A percentile compares a stretch with the other conserved stretches of the same genome.
Evolutionary conservation across 2,888 invertebrate species (phyloP).

Genomic region (Aphodius granarius): DNA sequence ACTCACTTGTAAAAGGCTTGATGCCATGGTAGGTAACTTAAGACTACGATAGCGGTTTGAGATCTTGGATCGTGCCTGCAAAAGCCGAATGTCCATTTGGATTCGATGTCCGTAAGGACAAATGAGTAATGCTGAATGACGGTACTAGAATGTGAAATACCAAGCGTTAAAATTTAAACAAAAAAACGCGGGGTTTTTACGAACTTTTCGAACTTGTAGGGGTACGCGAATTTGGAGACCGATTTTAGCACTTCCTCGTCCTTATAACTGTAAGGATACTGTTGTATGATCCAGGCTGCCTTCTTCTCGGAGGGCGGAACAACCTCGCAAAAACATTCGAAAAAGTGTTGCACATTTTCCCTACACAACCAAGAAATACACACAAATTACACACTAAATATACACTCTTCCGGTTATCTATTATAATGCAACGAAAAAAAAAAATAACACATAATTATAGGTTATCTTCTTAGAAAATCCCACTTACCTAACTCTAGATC

Average conservation of each 20-base stretch:
- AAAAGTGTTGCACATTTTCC: constrained; percentile 76
- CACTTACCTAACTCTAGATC: constrained; percentile 57
- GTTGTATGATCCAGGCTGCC: constrained; percentile 74
- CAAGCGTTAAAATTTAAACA: constrained; percentile 10
- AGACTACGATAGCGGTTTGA: constrained; percentile 79
- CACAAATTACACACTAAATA: background rate
- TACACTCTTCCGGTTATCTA: background rate
- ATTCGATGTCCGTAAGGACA: constrained; percentile 91
- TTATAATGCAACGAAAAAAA: background rate
- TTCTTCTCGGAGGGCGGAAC: constrained; percentile 69
- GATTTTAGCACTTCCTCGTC: constrained; percentile 84
- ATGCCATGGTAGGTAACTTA: constrained; percentile 95
- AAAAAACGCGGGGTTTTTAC: constrained; percentile 43
- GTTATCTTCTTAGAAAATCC: background rate
- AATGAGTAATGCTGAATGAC: constrained; percentile 95
- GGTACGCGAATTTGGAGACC: constrained; percentile 91
- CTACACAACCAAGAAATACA: constrained; percentile 55
- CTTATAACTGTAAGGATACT: constrained; percentile 81
- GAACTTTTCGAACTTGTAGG: constrained; percentile 78
- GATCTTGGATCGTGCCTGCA: constrained; percentile 93
- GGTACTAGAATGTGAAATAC: constrained; percentile 66
- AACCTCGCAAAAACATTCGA: constrained; percentile 84
- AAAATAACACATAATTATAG: background rate
- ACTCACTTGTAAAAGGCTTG: constrained; percentile 91
- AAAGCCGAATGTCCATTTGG: constrained; percentile 97